Conservation (phyloP, 2,797 vertebrate genomes). For the Sebastolobus alascanus region DNA sequence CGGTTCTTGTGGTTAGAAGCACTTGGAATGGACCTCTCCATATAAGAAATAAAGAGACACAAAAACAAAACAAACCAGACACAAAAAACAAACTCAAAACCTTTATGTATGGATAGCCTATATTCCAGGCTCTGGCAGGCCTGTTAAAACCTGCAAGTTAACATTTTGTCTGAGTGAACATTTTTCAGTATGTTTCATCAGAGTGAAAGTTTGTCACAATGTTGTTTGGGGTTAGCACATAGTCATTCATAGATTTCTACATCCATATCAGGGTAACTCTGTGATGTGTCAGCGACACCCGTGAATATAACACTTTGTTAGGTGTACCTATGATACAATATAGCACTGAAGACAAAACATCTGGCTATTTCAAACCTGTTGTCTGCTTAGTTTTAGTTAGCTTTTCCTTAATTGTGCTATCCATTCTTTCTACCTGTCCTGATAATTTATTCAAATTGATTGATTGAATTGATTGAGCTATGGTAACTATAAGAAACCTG, state of each 20-base stretch:
- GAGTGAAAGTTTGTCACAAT: too few species aligned
- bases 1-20: not conserved
- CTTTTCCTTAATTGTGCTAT: not conserved
- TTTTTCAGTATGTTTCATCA: too few species aligned
- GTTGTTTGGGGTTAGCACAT: too few species aligned
- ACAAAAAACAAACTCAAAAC: not conserved
- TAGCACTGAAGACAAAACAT: not conserved
- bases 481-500: not conserved
- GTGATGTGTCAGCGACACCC: too few species aligned
- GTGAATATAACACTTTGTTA: too few species aligned
- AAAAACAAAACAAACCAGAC: not conserved
- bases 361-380: not conserved
- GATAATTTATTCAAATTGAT: not conserved
- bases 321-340: not conserved
- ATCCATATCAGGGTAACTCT: too few species aligned
- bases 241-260: too few species aligned
- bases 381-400: not conserved
- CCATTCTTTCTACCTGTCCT: not conserved
- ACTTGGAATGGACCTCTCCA: not conserved
- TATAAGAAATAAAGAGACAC: not conserved
- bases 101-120: not conserved
- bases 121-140: not conserved
- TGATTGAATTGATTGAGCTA: not conserved
- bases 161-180: too few species aligned
- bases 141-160: too few species aligned